These are phyloP conservation scores for Brenthis daphne DNA, from an alignment of 2,888 invertebrate genomes.

Conservation along the genomic window DNA sequence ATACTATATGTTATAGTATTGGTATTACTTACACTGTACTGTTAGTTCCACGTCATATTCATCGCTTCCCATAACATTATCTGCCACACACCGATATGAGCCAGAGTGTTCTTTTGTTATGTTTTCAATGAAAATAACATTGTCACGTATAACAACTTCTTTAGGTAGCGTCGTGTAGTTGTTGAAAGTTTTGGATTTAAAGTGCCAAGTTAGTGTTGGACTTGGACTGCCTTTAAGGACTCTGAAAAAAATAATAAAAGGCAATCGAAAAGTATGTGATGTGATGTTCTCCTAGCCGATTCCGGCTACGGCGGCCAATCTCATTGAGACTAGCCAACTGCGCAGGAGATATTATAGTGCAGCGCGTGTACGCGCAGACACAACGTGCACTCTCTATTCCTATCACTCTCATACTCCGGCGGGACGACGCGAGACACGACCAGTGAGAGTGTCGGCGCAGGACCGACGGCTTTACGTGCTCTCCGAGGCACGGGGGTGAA, in stretches of 20 bases:
- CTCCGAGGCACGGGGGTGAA: no score
- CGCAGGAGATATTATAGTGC: no score
- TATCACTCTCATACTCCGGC: no score
- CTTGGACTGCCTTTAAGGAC: slow-evolving; percentile 61
- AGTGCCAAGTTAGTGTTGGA: slow-evolving; percentile 60
- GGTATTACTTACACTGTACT: slow-evolving; percentile 62
- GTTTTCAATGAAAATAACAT: slow-evolving; percentile 44
- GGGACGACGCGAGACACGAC: no score
- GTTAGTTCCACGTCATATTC: slow-evolving; percentile 51
- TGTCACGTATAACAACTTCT: slow-evolving; percentile 40
- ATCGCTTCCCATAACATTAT: slow-evolving; percentile 64
- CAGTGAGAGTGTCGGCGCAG: no score
- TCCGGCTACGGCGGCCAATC: no score
- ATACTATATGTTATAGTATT: no score
- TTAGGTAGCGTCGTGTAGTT: slow-evolving; percentile 45
- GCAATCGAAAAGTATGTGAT: background rate
- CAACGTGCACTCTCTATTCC: no score
- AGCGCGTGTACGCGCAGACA: no score
- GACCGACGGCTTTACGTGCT: no score
- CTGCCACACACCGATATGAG: slow-evolving; percentile 61
- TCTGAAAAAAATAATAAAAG: slow-evolving; percentile 45
- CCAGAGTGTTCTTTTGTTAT: slow-evolving; percentile 57
- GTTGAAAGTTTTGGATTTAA: slow-evolving; percentile 38
- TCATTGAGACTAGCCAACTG: no score
- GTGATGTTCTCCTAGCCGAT: no score